A percentile compares a stretch with the other conserved stretches of the same genome.
Evolutionary conservation across 1,140 invertebrate genomes (phyloP).

Genomic region (Homalodisca vitripennis): DNA sequence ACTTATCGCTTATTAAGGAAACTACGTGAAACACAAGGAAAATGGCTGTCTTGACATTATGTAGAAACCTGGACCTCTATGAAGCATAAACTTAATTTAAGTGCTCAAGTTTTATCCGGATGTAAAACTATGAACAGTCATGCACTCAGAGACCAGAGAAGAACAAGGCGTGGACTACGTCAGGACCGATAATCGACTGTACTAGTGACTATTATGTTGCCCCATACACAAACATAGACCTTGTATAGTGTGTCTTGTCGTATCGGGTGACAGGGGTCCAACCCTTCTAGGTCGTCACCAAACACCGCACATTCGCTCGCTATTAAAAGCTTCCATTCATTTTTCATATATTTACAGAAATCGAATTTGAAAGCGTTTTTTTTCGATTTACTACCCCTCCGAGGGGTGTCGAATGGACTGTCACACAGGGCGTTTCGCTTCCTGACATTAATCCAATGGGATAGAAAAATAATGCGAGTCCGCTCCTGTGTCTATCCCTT

Average conservation of each 20-base stretch:
- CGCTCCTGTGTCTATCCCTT: conserved; percentile 17
- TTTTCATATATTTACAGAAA: conserved; percentile 30
- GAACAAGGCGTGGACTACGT: no score
- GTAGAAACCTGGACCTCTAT: no score
- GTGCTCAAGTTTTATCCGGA: no score
- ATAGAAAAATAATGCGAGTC: conserved; percentile 22
- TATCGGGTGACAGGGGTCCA: neutral
- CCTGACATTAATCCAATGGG: conserved; percentile 30
- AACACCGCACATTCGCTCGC: conserved; percentile 21
- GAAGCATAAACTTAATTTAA: no score
- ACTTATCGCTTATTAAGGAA: no score
- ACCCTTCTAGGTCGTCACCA: conserved; percentile 21
- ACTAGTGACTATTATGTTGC: no score
- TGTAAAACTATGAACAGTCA: no score
- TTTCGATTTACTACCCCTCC: conserved; percentile 27
- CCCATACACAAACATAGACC: conserved; percentile 3
- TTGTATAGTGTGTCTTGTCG: neutral
- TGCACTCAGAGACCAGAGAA: no score
- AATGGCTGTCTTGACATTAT: no score
- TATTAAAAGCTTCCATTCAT: conserved; percentile 29
- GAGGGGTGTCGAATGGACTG: conserved; percentile 18
- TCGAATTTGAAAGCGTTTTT: conserved; percentile 32
- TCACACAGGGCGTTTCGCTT: conserved; percentile 12
- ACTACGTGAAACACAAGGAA: no score
- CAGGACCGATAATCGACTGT: no score